Evolutionary conservation across 2,113 vertebrate genomes (phyloP).

Genomic region (Pica pica): DNA sequence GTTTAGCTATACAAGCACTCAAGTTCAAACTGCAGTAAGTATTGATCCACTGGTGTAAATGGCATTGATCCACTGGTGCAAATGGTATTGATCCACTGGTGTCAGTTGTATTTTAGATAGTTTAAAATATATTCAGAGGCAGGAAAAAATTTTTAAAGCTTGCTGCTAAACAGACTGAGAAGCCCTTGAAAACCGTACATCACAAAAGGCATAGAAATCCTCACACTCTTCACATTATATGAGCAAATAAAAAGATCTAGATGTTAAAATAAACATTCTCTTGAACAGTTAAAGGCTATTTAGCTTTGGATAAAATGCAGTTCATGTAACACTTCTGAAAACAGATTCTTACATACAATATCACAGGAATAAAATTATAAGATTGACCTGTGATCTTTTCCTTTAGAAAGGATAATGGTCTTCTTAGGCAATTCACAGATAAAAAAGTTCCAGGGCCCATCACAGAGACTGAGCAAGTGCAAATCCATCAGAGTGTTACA

Average conservation of each 20-base stretch:
- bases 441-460: not conserved
- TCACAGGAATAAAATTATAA: not conserved
- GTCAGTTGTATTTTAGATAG: not conserved
- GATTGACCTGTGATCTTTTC: not conserved
- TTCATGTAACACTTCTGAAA: not conserved
- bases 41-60: not conserved
- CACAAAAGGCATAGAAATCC: not conserved
- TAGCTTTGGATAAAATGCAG: not conserved
- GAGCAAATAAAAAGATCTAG: not conserved
- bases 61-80: not conserved
- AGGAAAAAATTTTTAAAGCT: not conserved
- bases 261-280: not conserved
- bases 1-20: conserved; percentile 83
- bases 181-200: not conserved
- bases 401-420: not conserved
- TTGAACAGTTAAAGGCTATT: not conserved
- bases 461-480: not conserved
- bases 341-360: not conserved
- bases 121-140: not conserved
- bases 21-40: conserved; percentile 87
- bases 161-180: not conserved
- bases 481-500: not conserved
- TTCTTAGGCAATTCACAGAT: not conserved
- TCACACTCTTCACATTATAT: not conserved
- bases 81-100: not conserved